phyloP scores from a whole-genome alignment of 2,888 invertebrate genomes.

The Thera britannica region DNA sequence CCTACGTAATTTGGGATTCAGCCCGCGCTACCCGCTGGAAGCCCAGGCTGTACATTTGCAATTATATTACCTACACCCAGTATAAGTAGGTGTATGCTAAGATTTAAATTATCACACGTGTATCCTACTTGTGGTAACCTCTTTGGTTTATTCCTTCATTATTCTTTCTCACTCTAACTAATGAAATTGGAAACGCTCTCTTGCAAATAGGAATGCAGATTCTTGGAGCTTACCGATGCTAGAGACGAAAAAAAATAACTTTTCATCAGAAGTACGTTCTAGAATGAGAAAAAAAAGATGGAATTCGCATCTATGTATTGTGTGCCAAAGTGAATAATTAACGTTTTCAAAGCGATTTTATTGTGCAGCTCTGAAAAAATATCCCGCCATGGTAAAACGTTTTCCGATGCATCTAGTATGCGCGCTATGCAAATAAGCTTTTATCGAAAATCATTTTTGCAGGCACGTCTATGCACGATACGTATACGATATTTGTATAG shows the following conservation, averaged over 20 bases:
- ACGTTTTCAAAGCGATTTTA: not conserved
- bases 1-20: constrained; percentile 54
- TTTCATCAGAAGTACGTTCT: not conserved
- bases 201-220: constrained; percentile 2
- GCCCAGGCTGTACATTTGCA: constrained; percentile 60
- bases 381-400: not conserved
- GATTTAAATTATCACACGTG: constrained; percentile 55
- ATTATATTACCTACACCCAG: constrained; percentile 60
- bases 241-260: not conserved
- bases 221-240: not conserved
- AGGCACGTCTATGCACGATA: not conserved
- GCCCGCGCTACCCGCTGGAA: constrained; percentile 45
- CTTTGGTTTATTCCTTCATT: constrained; percentile 4
- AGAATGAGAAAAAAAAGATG: not conserved
- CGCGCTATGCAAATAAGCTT: not conserved
- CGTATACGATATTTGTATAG: too few species aligned
- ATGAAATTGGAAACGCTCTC: not conserved
- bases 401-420: not conserved
- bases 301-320: not conserved
- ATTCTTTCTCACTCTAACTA: constrained; percentile 6
- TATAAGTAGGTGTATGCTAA: constrained; percentile 35
- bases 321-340: constrained; percentile 6
- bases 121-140: constrained; percentile 29
- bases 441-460: not conserved
- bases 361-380: not conserved